Evolutionary conservation across 2,113 vertebrate species (phyloP).

Genomic region (Motacilla alba): DNA sequence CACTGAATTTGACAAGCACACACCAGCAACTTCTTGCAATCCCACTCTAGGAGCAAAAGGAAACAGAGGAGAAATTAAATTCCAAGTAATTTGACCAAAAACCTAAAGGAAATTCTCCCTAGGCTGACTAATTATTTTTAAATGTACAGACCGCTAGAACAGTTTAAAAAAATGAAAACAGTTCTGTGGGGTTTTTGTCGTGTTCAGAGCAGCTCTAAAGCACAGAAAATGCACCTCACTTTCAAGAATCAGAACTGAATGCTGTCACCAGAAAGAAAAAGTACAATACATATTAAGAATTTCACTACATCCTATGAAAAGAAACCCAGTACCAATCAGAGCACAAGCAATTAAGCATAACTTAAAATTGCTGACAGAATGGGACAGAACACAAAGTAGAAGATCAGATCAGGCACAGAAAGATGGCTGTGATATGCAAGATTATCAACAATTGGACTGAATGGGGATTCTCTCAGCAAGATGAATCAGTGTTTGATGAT

Average conservation of each 20-base stretch:
- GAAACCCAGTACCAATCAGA: neutral
- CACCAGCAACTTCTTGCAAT: slow-evolving; percentile 78
- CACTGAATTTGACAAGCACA: slow-evolving; percentile 75
- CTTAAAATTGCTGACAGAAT: neutral
- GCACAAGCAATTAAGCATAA: neutral
- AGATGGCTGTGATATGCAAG: neutral
- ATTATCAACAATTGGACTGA: neutral
- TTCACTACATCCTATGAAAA: neutral
- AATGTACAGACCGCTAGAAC: neutral
- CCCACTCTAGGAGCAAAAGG: slow-evolving; percentile 71
- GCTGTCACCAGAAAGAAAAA: neutral
- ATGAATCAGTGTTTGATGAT: neutral
- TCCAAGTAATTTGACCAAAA: neutral
- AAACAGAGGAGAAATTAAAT: neutral
- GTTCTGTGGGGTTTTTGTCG: neutral
- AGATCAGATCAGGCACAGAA: neutral
- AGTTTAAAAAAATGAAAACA: neutral
- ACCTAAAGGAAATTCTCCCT: neutral
- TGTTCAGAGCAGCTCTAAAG: neutral
- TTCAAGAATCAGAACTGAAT: neutral
- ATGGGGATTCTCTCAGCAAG: neutral
- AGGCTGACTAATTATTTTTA: neutral
- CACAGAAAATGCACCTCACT: neutral
- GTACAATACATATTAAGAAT: neutral
- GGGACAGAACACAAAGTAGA: neutral